phyloP scores from a whole-genome alignment of 1,140 invertebrate species.

The Pristionchus pacificus region DNA sequence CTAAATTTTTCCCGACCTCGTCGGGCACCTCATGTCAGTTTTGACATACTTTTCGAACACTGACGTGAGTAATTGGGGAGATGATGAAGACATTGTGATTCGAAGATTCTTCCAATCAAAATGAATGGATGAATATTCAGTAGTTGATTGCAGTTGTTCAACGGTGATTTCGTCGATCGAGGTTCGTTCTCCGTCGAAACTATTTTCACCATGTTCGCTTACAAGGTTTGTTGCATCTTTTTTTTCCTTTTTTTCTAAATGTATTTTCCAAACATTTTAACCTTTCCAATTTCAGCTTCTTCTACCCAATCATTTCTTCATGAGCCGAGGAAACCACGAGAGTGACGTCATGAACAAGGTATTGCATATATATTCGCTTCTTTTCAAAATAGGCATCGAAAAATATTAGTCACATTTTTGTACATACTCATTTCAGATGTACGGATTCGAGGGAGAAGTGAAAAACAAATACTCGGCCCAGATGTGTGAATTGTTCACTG shows the following conservation, averaged over 20 bases:
- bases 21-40: too few species aligned
- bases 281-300: too few species aligned
- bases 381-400: too few species aligned
- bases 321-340: slow-evolving; percentile 97
- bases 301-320: slow-evolving; percentile 93
- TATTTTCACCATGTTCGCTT: slow-evolving; percentile 94
- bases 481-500: slow-evolving; percentile 94
- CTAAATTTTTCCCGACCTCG: too few species aligned
- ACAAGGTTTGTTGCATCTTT: too few species aligned
- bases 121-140: not conserved
- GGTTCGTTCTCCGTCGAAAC: slow-evolving; percentile 99
- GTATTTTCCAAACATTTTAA: too few species aligned
- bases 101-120: slow-evolving; percentile 3
- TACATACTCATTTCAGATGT: slow-evolving; percentile 71
- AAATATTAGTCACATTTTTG: too few species aligned
- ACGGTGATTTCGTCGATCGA: slow-evolving; percentile 97
- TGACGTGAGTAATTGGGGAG: not conserved
- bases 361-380: too few species aligned
- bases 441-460: slow-evolving; percentile 96
- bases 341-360: slow-evolving; percentile 91
- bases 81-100: not conserved
- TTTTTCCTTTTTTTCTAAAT: too few species aligned
- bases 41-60: not conserved
- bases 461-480: slow-evolving; percentile 83
- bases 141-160: slow-evolving; percentile 74